Base-by-base conservation (phyloP, 1,140 invertebrate genomes). In the Rhyacophila brunnea region DNA sequence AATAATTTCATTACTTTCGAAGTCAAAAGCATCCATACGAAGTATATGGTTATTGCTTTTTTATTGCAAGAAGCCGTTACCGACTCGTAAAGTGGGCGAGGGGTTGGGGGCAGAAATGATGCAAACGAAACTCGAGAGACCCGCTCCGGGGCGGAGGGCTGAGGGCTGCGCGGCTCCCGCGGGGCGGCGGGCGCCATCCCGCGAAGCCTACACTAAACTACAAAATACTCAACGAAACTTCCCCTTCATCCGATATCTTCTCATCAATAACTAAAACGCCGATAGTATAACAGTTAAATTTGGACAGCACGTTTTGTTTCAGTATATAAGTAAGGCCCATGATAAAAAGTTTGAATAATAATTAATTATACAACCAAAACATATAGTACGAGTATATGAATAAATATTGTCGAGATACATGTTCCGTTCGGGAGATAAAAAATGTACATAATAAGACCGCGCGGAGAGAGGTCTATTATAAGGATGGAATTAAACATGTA, bases 1-100 rank as follows among this genome's bases (percentile, higher is more conserved):
- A 58, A 62, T 58, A 52, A 52, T 56, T 55, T 56, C 47, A 60
- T 64, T 58, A 60, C 47, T 52, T 49, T 60, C 52, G 40, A 65
- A 62, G 60, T 62, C 53, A 68, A 73, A 78, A 78, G 75, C 75
- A 72, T 75, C 75, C 75, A 78, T 71, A 74, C 70, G 75, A 74
- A 73, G 73, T 75, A 68, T 73, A 76, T 71, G 75, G 73, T 78
- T 78, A 78, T 78, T 78, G 75, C 75, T 78, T 68, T 72, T 69
- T 77, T 78, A 77, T 78, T 77, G 74, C 75, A 74, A 77, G 72
- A 75, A 63, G 51, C 55, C 73, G 73, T 70, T 74, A 58, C 68
- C 56, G 60, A 63, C 58, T 71, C 53, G 54, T 51, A 56, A 63
- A 66, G 52, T 66, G 66, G 64, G 63, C 60, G 55, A 57, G 59